Conservation (phyloP, 2,797 vertebrate genomes). For the Melanotaenia parkinsoni region DNA sequence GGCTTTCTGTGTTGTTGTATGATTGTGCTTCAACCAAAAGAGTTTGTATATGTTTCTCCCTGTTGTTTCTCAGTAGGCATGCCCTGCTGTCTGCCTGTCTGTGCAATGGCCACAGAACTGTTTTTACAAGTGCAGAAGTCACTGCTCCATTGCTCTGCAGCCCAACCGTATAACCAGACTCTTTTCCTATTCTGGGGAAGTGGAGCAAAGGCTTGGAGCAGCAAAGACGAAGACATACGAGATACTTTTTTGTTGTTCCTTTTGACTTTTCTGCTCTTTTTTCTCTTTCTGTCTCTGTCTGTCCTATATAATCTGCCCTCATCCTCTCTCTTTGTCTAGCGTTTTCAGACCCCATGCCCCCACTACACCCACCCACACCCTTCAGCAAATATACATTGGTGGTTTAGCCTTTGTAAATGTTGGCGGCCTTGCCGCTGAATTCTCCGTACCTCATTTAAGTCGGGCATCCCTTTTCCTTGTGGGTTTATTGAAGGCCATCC, state of each 20-base stretch:
- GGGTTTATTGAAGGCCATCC: conserved; percentile 73
- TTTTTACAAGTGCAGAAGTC: conserved; percentile 83
- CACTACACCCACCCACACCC: conserved; percentile 36
- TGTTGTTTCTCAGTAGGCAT: conserved; percentile 68
- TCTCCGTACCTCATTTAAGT: conserved; percentile 66
- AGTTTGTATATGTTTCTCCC: conserved; percentile 51
- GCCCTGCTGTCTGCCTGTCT: conserved; percentile 62
- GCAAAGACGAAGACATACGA: conserved; percentile 48
- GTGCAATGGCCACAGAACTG: conserved; percentile 73
- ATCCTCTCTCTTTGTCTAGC: conserved; percentile 65
- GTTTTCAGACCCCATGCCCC: conserved; percentile 36
- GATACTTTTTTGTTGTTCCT: conserved; percentile 36
- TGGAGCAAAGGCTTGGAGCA: conserved; percentile 66
- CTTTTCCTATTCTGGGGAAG: conserved; percentile 76
- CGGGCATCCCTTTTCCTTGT: conserved; percentile 70
- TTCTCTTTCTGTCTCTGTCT: conserved; percentile 26
- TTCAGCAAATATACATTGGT: conserved; percentile 78
- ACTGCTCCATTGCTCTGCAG: conserved; percentile 82
- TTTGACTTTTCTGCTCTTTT: conserved; percentile 10
- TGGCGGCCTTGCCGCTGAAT: conserved; percentile 72
- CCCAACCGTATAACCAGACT: conserved; percentile 80
- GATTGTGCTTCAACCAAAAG: conserved; percentile 33
- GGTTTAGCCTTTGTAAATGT: conserved; percentile 68
- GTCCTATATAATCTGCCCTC: conserved; percentile 49
- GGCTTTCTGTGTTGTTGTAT: conserved; percentile 38